Conservation (phyloP, 2,113 vertebrate genomes). For the Pterocles burchelli region DNA sequence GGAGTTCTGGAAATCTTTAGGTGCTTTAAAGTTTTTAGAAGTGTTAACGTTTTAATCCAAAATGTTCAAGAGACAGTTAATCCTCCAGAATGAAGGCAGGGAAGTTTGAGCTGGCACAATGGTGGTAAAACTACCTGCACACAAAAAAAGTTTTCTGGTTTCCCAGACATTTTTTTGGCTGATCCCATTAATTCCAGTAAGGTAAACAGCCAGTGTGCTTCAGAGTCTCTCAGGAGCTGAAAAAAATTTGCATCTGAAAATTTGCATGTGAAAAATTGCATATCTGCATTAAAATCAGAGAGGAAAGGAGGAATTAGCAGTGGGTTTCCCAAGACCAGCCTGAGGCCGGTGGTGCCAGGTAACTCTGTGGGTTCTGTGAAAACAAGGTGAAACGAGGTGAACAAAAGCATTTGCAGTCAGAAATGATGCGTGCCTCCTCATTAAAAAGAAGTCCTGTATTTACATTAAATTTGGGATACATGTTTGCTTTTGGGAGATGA, state of each 20-base stretch:
- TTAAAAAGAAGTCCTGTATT: neutral
- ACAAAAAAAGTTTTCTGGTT: neutral
- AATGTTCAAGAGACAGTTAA: neutral
- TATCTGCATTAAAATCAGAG: conserved; percentile 37
- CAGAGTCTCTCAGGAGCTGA: neutral
- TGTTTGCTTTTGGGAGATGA: neutral
- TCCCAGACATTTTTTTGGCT: conserved; percentile 29
- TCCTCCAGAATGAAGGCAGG: neutral
- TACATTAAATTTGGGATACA: neutral
- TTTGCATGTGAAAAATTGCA: conserved; percentile 35
- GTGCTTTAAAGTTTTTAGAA: neutral
- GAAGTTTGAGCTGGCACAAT: neutral
- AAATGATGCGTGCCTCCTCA: neutral
- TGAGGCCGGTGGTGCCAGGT: neutral
- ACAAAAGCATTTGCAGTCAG: neutral
- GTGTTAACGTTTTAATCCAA: neutral
- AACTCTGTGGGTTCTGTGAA: neutral
- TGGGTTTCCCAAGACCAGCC: conserved; percentile 10
- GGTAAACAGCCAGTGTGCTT: neutral
- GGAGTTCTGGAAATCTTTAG: neutral
- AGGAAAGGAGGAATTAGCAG: conserved; percentile 41
- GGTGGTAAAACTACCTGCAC: neutral
- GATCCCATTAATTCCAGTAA: conserved; percentile 35
- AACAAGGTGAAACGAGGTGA: neutral
- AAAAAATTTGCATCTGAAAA: conserved; percentile 14